Evolutionary conservation across 37 sponge, comb jelly and placozoan species (phyloP), one percentile per base, ranked within the genome.

Genomic region (Mnemiopsis leidyi): DNA sequence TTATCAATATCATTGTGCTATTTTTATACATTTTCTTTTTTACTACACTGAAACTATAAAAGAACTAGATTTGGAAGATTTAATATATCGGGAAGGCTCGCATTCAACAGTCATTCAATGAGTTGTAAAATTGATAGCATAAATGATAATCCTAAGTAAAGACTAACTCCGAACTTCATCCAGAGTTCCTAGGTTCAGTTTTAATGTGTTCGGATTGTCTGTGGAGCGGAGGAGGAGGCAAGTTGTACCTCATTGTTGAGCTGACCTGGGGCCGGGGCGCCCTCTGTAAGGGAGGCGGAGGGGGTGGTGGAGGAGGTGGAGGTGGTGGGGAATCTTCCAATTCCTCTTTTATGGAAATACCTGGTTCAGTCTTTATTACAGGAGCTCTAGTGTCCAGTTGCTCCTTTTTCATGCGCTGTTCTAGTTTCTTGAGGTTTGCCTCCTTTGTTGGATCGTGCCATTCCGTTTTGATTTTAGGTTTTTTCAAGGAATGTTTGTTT

Each of bases 271-370:
- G 24, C 1, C 61, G 23, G 28, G 90, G 90, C 2, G 90, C 90
- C 2, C 90, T 28, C 90, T 85, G 90, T 28, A 85, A 61, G 16
- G 90, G 90, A 1, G 90, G 90, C 1, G 90, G 90, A 3, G 90
- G 90, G 1, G 90, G 90, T 3, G 90, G 90, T 20, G 90, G 90
- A 2, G 90, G 90, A n/a, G 90, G 90, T 1, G 90, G 90, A 0
- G 90, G 61, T 0, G 90, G 90, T 2, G 90, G 90, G 3, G 90
- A 85, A 5, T 77, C 79, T 32, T 26, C 79, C 79, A 34, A 1
- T 77, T 77, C 79, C 28, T 25, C 73, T 25, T 21, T 28, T 28
- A 28, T 23, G 2, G 24, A 3, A 28, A 32, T 20, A 1, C 33
- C 36, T 18, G 18, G 36, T 0, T 26, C 36, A 0, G 26, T 36